phyloP scores from a whole-genome alignment of 2,888 invertebrate genomes.

The Allophyes oxyacanthae region DNA sequence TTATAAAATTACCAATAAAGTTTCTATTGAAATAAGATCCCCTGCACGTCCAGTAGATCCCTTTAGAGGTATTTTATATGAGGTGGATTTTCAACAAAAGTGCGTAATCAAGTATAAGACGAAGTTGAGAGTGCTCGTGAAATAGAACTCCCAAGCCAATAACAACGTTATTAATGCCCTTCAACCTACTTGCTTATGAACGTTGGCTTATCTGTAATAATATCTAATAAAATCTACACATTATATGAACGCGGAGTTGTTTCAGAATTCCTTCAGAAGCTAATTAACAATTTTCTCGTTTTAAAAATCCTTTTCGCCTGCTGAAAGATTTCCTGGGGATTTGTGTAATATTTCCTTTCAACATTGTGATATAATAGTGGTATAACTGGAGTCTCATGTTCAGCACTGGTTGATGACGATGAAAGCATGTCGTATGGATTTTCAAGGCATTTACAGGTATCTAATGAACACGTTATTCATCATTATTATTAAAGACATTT shows the following conservation, averaged over 20 bases:
- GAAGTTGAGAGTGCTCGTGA: slow-evolving; percentile 44
- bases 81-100: slow-evolving; percentile 43
- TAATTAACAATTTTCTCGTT: too few relatives aligned
- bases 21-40: slow-evolving; percentile 36
- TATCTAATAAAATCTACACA: slow-evolving; percentile 10
- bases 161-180: slow-evolving; percentile 48
- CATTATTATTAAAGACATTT: too few relatives aligned
- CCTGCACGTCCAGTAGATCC: slow-evolving; percentile 28
- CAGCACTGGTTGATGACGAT: too few relatives aligned
- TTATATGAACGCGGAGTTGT: slow-evolving; percentile 1
- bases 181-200: slow-evolving; percentile 29
- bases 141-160: slow-evolving; percentile 53
- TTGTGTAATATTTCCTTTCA: too few relatives aligned
- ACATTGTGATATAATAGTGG: too few relatives aligned
- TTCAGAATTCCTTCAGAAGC: too few relatives aligned
- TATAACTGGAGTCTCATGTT: too few relatives aligned
- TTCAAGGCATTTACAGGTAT: too few relatives aligned
- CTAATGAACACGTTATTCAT: too few relatives aligned
- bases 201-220: slow-evolving; percentile 18
- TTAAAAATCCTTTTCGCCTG: too few relatives aligned
- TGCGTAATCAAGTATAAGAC: slow-evolving; percentile 44
- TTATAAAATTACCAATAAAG: slow-evolving; percentile 33
- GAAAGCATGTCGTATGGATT: too few relatives aligned
- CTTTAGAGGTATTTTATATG: slow-evolving; percentile 24
- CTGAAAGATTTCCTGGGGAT: too few relatives aligned